Conservation (phyloP, 2,888 invertebrate species). For the Apocheima hispidaria region DNA sequence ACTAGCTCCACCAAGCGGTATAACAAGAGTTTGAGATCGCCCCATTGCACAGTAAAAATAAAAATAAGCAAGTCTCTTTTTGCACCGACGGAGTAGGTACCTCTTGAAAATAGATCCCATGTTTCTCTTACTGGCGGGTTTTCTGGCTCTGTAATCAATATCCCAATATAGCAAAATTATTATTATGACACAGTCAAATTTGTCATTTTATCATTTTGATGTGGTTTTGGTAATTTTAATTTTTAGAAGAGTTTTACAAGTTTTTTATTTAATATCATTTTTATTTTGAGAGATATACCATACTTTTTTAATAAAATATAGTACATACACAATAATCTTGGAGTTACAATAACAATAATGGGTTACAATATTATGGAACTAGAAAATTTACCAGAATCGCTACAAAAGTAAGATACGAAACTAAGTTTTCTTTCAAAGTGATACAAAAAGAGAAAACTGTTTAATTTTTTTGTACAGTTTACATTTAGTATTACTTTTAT, state of each 20-base stretch:
- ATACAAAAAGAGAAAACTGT: not conserved
- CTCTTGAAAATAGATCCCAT: not conserved
- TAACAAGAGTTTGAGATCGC: too few species aligned
- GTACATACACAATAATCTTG: not conserved
- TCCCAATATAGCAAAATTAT: not conserved
- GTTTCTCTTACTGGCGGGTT: conserved; percentile 1
- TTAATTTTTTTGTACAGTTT: too few species aligned
- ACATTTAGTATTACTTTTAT: too few species aligned
- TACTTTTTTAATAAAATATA: not conserved
- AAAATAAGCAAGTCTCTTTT: too few species aligned
- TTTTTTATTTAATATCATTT: not conserved
- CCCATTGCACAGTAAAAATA: too few species aligned
- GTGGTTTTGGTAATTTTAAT: not conserved
- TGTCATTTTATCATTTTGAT: not conserved
- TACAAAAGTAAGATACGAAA: conserved; percentile 29
- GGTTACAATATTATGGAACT: conserved; percentile 33
- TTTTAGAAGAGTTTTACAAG: not conserved
- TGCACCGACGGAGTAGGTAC: too few species aligned
- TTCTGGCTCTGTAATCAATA: not conserved
- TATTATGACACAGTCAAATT: not conserved
- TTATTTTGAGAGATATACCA: conserved; percentile 6
- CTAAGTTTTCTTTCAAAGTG: not conserved
- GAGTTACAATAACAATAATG: too few species aligned
- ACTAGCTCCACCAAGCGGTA: too few species aligned
- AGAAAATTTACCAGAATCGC: conserved; percentile 36